Conservation (phyloP, 2,113 vertebrate species). For the Odontophorus gujanensis region DNA sequence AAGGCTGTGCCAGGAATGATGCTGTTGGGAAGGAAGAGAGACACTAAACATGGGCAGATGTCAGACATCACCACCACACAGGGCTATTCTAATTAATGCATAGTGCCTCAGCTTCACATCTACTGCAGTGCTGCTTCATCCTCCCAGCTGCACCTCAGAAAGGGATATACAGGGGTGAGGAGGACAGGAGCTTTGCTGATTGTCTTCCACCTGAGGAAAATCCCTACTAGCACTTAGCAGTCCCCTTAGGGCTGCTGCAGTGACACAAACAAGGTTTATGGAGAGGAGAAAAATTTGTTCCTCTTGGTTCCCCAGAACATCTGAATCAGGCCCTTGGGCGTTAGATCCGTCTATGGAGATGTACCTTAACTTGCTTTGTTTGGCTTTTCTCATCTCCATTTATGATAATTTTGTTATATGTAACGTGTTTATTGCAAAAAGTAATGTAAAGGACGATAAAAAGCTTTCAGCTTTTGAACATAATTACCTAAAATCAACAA, state of each 20-base stretch:
- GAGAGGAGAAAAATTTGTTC: not conserved
- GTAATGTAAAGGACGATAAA: slow-evolving; percentile 46
- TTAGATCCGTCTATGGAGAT: not conserved
- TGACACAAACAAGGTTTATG: not conserved
- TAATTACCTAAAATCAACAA: slow-evolving; percentile 62
- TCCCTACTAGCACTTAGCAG: not conserved
- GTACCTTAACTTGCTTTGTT: not conserved
- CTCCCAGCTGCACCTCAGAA: not conserved
- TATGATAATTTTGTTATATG: not conserved
- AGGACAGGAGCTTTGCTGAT: not conserved
- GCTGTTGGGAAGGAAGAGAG: not conserved
- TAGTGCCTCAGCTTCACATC: not conserved
- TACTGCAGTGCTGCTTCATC: not conserved
- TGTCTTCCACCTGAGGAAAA: not conserved
- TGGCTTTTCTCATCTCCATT: not conserved
- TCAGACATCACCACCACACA: not conserved
- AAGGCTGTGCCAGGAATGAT: not conserved
- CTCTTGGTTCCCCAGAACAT: not conserved
- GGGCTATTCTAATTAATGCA: not conserved
- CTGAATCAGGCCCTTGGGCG: not conserved
- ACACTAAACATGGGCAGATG: not conserved
- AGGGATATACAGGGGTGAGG: not conserved
- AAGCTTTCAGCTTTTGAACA: slow-evolving; percentile 32
- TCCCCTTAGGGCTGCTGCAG: not conserved
- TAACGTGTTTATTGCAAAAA: slow-evolving; percentile 33